Percentiles rank a stretch among this genome's conserved stretches.
These are phyloP conservation scores for Orientallactaga sibirica DNA, from an alignment of 2,797 vertebrate genomes.

Conservation along the genomic window DNA sequence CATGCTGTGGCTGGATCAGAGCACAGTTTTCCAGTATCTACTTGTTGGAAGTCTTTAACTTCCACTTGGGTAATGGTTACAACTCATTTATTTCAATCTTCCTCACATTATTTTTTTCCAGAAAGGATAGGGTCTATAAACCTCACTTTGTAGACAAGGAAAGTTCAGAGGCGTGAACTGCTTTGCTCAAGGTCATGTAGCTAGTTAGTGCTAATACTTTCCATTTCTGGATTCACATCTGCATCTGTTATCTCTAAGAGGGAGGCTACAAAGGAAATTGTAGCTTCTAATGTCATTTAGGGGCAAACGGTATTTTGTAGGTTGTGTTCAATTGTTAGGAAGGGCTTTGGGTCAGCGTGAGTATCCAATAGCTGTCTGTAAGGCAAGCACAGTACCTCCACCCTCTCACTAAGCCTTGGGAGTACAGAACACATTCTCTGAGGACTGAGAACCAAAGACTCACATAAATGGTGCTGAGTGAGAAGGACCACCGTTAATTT, in stretches of 20 bases:
- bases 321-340: slow-evolving; percentile 75
- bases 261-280: slow-evolving; percentile 48
- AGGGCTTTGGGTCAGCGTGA: slow-evolving; percentile 69
- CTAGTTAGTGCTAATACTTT: neutral
- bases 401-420: slow-evolving; percentile 62
- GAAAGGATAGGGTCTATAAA: neutral
- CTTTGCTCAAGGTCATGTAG: neutral
- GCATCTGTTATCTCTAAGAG: neutral
- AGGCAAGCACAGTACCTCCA: slow-evolving; percentile 6
- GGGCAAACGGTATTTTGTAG: slow-evolving; percentile 74
- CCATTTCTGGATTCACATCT: neutral
- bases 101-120: neutral
- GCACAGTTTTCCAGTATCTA: neutral
- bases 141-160: slow-evolving; percentile 38
- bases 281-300: slow-evolving; percentile 75
- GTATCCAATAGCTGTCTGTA: slow-evolving; percentile 76
- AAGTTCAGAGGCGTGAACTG: slow-evolving; percentile 28
- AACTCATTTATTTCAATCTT: neutral
- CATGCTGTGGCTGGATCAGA: neutral
- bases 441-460: slow-evolving; percentile 81
- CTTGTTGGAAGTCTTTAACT: neutral
- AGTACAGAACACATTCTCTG: slow-evolving; percentile 74
- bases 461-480: slow-evolving; percentile 83
- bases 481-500: slow-evolving; percentile 82
- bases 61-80: neutral